A percentile compares a stretch with the other conserved stretches of the same genome.
Evolutionary conservation across 2,113 vertebrate species (phyloP).

Genomic region (Sula dactylatra): DNA sequence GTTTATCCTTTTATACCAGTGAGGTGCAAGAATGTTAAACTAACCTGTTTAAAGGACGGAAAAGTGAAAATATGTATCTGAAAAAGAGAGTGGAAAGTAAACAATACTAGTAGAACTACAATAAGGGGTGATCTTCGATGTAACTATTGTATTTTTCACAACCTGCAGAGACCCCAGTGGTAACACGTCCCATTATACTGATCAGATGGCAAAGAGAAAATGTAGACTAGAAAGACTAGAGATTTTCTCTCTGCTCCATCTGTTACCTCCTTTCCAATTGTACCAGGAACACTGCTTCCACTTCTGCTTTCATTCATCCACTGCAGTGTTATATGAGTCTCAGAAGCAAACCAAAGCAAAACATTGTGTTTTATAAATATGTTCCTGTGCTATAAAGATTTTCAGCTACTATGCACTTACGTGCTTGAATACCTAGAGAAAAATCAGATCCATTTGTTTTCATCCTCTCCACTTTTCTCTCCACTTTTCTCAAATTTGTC

Average conservation of each 20-base stretch:
- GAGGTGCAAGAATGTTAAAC: background rate
- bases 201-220: background rate
- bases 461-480: background rate
- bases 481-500: background rate
- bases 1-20: background rate
- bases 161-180: background rate
- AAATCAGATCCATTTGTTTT: background rate
- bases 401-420: background rate
- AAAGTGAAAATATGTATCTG: background rate
- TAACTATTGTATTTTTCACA: background rate
- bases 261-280: background rate
- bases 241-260: background rate
- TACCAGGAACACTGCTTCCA: background rate
- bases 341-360: background rate
- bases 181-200: background rate
- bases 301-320: constrained; percentile 15
- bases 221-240: background rate
- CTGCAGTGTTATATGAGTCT: background rate
- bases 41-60: background rate
- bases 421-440: background rate
- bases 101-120: background rate
- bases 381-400: background rate
- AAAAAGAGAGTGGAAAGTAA: background rate
- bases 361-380: background rate
- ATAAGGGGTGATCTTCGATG: background rate